These are phyloP conservation scores for Mustelus asterias DNA, from an alignment of 2,113 vertebrate genomes.

Conservation along the genomic window DNA sequence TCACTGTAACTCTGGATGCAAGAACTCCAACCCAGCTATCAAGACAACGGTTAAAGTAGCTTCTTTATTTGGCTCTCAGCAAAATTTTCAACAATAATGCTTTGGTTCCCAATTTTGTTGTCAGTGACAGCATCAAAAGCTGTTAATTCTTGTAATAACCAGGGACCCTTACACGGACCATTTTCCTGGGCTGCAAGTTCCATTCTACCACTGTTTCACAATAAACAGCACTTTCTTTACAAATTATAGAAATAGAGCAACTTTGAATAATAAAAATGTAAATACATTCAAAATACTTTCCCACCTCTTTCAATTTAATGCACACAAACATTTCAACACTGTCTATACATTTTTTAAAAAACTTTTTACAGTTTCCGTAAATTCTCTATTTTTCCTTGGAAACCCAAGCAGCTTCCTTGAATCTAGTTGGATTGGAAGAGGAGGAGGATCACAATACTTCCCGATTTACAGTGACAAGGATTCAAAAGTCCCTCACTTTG, in stretches of 20 bases:
- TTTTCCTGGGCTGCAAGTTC: not conserved
- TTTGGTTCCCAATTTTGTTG: not conserved
- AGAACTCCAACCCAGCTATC: not conserved
- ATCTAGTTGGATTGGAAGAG: not conserved
- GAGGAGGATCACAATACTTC: not conserved
- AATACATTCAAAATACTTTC: not conserved
- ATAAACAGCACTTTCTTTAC: not conserved
- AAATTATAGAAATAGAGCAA: not conserved
- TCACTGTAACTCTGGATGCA: slow-evolving; percentile 23
- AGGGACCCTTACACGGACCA: not conserved
- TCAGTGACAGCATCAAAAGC: not conserved
- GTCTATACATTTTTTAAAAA: not conserved
- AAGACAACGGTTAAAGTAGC: not conserved
- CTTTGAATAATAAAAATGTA: not conserved
- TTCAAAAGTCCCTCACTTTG: not conserved
- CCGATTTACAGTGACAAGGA: slow-evolving; percentile 19
- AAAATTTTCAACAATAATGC: not conserved
- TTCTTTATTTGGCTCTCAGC: not conserved
- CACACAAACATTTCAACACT: not conserved
- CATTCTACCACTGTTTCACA: too few species aligned
- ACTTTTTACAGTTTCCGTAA: not conserved
- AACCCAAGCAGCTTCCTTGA: not conserved
- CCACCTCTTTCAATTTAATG: not conserved
- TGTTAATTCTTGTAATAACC: not conserved
- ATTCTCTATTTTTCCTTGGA: not conserved